A percentile compares a stretch with the other conserved stretches of the same genome.
phyloP scores from a whole-genome alignment of 2,888 invertebrate genomes.

The Troides helena region DNA sequence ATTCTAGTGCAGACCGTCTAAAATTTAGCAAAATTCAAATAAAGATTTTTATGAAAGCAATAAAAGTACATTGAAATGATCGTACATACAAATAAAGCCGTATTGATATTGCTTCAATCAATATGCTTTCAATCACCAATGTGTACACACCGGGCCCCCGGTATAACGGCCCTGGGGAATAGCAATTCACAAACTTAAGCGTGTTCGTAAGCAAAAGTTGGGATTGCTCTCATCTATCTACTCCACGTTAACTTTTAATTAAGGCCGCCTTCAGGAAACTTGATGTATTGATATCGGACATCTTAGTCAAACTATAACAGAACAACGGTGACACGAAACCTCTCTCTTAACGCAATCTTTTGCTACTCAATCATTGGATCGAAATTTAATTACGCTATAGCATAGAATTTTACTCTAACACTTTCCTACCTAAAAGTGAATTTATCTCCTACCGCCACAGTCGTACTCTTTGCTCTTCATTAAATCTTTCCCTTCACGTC shows the following conservation, averaged over 20 bases:
- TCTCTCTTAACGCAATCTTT: background rate
- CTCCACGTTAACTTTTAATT: slow-evolving; percentile 28
- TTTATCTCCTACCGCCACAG: too few species aligned
- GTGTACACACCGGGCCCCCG: slow-evolving; percentile 1
- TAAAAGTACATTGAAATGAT: background rate
- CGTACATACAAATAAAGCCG: slow-evolving; percentile 7
- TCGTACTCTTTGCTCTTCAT: too few species aligned
- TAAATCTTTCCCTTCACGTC: too few species aligned
- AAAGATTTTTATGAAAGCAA: background rate
- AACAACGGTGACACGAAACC: background rate
- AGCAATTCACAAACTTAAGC: slow-evolving; percentile 17
- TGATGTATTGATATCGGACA: slow-evolving; percentile 26
- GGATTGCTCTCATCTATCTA: slow-evolving; percentile 21
- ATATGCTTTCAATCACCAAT: slow-evolving; percentile 21
- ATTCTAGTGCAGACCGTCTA: too few species aligned
- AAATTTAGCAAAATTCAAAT: background rate
- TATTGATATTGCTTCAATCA: slow-evolving; percentile 12
- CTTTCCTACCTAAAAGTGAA: too few species aligned
- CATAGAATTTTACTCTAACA: background rate
- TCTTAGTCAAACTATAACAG: slow-evolving; percentile 18
- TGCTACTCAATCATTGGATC: background rate
- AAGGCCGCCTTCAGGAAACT: slow-evolving; percentile 21
- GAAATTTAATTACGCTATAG: background rate
- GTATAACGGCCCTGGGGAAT: slow-evolving; percentile 13
- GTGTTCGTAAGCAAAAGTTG: slow-evolving; percentile 22